These are phyloP conservation scores for Mystacides longicornis DNA, from an alignment of 2,888 invertebrate species.

Conservation along the genomic window DNA sequence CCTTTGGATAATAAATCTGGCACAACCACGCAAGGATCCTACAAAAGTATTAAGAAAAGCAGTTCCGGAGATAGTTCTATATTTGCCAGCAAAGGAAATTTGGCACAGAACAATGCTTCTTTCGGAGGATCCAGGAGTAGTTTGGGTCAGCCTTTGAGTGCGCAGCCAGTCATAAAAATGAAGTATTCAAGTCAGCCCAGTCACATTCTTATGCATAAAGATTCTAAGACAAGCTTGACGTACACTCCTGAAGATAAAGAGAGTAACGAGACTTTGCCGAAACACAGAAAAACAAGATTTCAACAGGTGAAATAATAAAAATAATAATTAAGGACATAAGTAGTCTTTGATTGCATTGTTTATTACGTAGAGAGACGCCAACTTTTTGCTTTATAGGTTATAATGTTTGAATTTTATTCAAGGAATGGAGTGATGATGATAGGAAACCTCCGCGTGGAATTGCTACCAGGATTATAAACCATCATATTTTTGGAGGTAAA, in stretches of 20 bases:
- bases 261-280: conserved; percentile 64
- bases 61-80: conserved; percentile 66
- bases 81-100: conserved; percentile 31
- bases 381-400: too few species aligned
- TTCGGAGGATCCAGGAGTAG: conserved; percentile 44
- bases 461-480: conserved; percentile 50
- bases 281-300: conserved; percentile 80
- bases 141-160: conserved; percentile 36
- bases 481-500: conserved; percentile 49
- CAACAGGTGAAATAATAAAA: conserved; percentile 55
- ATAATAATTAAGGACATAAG: background rate
- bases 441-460: conserved; percentile 47
- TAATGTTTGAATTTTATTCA: conserved; percentile 21
- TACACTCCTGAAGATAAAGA: conserved; percentile 40
- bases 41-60: conserved; percentile 66
- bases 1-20: conserved; percentile 63
- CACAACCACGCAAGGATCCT: conserved; percentile 36
- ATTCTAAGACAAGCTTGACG: conserved; percentile 43
- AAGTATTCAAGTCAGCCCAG: background rate
- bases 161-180: conserved; percentile 7
- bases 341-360: too few species aligned
- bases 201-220: conserved; percentile 32
- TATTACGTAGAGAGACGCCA: too few species aligned
- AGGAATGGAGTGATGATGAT: conserved; percentile 51
- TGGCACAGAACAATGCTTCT: conserved; percentile 36